Conservation (phyloP, 2,797 vertebrate genomes). For the Rhadinocentrus ornatus region DNA sequence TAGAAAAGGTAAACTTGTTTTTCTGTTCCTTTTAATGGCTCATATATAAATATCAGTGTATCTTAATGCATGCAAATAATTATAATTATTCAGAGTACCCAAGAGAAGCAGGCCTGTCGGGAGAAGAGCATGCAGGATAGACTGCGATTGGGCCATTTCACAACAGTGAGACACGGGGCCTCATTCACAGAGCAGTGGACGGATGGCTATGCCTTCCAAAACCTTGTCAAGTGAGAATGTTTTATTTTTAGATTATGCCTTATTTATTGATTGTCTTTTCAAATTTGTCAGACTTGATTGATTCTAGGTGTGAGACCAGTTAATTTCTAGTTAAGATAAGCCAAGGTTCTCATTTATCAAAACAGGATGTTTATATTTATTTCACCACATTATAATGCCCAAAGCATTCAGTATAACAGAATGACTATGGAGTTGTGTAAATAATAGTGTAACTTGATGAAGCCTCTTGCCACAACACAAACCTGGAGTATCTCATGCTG, state of each 20-base stretch:
- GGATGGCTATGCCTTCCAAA: conserved; percentile 98
- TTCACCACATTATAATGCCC: neutral
- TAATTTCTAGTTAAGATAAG: neutral
- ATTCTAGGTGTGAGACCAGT: too few species aligned
- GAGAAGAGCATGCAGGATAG: conserved; percentile 99
- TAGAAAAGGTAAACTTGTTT: conserved; percentile 90
- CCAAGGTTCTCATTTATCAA: neutral
- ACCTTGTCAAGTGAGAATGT: conserved; percentile 95
- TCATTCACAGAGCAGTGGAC: conserved; percentile 99
- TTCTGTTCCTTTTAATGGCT: neutral
- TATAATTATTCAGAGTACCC: conserved; percentile 76
- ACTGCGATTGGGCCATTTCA: conserved; percentile 97
- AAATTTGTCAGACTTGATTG: neutral
- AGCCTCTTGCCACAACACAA: neutral
- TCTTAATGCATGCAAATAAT: neutral
- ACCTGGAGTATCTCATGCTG: conserved; percentile 1
- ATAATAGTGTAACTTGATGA: neutral
- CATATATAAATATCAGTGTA: neutral
- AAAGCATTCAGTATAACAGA: neutral
- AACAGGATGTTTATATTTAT: neutral
- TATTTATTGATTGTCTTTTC: neutral
- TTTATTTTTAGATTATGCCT: neutral
- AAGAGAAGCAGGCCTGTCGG: conserved; percentile 96
- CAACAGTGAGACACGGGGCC: conserved; percentile 97
- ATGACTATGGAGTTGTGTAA: neutral